Base-by-base conservation (phyloP, 2,797 vertebrate genomes). In the Micropoecilia bifurca region DNA sequence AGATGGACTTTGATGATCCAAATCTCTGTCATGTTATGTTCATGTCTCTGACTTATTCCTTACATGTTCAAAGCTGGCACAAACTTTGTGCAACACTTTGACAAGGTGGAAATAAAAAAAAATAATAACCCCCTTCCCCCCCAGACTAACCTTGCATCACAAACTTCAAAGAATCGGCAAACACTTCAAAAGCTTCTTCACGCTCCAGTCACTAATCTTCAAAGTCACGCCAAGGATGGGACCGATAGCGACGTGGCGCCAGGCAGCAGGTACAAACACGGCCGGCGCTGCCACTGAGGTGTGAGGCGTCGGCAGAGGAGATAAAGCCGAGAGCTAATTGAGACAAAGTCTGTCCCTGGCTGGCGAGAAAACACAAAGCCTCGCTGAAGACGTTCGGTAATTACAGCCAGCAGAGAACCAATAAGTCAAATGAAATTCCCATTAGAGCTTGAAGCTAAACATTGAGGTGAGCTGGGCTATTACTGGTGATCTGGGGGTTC, bases 311-410 rank as follows among this genome's bases (percentile, higher is more conserved):
- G 87, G 68, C 71, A 92, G 82, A 80, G 75, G 78, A 88, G 90
- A 93, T 92, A 90, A 91, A 88, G 85, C 79, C 63, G 50, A 84
- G 72, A 83, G 90, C 90, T 95, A 96, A 95, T 94, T 95, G 94
- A 94, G 94, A 94, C 88, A 90, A 90, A 94, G 91, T 85, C 91
- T 85, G 85, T 91, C 88, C 88, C 79, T 88, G 48, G 78, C 82
- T 82, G 71, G 81, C 80, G 87, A 78, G 87, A 86, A 53, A 87
- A 89, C 76, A 69, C 77, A 87, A 88, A 90, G 78, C 87, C 78
- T 76, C 83, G 86, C 87, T 85, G 90, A 89, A 90, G 90, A 92
- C 86, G 55, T 82, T 82, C 68, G 73, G 90, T 93, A 94, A 94
- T 95, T 93, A 93, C 90, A 86, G 78, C 84, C 79, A 91, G 90